Conservation (phyloP, 2,113 vertebrate genomes). For the Corythaixoides concolor region DNA sequence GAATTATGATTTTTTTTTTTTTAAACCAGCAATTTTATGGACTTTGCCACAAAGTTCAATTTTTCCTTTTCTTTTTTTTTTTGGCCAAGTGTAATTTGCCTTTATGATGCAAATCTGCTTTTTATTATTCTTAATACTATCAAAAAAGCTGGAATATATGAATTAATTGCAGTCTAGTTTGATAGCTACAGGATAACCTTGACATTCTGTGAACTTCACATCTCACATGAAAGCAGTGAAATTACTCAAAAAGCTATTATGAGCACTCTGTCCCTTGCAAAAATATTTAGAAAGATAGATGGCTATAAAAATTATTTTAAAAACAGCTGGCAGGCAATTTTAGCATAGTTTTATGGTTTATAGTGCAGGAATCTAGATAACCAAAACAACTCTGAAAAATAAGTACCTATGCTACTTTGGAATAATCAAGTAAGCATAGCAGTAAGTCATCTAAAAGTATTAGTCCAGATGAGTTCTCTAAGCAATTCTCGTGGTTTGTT, state of each 20-base stretch:
- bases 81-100: slow-evolving; percentile 37
- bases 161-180: slow-evolving; percentile 33
- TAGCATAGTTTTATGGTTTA: background rate
- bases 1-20: slow-evolving; percentile 22
- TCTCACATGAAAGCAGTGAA: slow-evolving; percentile 18
- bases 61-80: background rate
- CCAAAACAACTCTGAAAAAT: background rate
- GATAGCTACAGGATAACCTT: slow-evolving; percentile 43
- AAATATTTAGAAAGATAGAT: background rate
- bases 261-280: background rate
- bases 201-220: slow-evolving; percentile 43
- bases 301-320: background rate
- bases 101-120: slow-evolving; percentile 38
- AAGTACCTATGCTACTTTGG: background rate
- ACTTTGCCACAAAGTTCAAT: slow-evolving; percentile 28
- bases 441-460: background rate
- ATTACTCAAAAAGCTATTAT: background rate
- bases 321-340: background rate
- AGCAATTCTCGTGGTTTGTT: background rate
- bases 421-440: background rate
- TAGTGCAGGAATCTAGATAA: background rate
- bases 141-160: background rate
- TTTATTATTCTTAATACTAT: slow-evolving; percentile 31
- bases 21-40: slow-evolving; percentile 6
- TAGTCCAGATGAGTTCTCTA: background rate